Evolutionary conservation across 2,888 invertebrate genomes (phyloP), one percentile per base, ranked within the genome.

Genomic region (Scaptodrosophila latifasciaeformis): DNA sequence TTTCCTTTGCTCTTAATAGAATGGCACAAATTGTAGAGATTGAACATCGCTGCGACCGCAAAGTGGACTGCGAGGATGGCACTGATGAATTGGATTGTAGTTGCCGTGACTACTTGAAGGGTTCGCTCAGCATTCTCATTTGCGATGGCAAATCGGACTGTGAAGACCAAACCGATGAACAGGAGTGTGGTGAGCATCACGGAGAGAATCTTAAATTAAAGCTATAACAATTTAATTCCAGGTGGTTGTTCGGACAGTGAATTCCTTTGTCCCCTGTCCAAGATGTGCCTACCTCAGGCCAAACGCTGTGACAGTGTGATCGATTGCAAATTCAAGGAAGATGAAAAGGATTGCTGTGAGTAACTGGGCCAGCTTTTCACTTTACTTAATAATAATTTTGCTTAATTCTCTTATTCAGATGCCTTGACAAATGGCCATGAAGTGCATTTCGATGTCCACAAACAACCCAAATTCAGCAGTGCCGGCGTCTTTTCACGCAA

Each of bases 281-380:
- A 89, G 78, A 86, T 84, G 24, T 95, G 95, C 74, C 85, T 95
- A 51, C 87, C 90, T 1, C 74, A 84, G 7, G 81, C 86, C 34
- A 87, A 89, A 61, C 89, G 89, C 13, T 95, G 95, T 78, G 90
- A 95, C 84, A 89, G 88, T 21, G 84, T 80, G 39, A 68, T 86
- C 1, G 91, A 95, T 65, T 95, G 95, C 81, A 87, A 87, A 13
- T 85, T 89, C 62, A 89, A 89, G 19, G 94, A 94, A 86, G 95
- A 95, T 80, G 95, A 95, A 88, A 79, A 88, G 46, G 90, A 93
- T 82, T 95, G 95, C 82, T 90, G 93, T 93, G 86, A 90, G 92
- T 70, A 18, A 4, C 6, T 13, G 0, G 5, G 1, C 10, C n/a
- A 35, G 10, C 7, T 18, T 46, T 21, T n/a, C 5, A 27, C 21